A percentile compares a stretch with the other conserved stretches of the same genome.
phyloP scores from a whole-genome alignment of 1,140 invertebrate species.

The Lepidurus apus region DNA sequence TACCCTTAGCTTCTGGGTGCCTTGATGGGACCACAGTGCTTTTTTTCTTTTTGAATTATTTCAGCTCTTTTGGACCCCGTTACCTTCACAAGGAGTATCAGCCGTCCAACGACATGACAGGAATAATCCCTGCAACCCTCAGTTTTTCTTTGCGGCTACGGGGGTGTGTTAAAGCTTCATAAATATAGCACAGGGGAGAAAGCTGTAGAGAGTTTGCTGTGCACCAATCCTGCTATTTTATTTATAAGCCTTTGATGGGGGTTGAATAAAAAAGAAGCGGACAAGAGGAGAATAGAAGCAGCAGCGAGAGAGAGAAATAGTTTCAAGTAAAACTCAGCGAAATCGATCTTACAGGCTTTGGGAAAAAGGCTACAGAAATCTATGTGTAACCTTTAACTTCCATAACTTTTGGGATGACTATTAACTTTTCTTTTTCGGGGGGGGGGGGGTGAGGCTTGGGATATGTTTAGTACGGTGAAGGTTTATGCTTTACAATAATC shows the following conservation, averaged over 20 bases:
- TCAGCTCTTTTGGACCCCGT: no score
- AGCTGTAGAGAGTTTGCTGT: background rate
- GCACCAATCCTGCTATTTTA: background rate
- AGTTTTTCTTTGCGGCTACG: background rate
- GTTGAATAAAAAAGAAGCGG: background rate
- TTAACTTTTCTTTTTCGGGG: background rate
- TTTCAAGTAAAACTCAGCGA: background rate
- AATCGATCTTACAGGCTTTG: background rate
- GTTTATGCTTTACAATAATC: constrained; percentile 11
- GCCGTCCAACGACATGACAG: background rate
- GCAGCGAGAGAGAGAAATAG: background rate
- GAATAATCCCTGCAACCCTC: background rate
- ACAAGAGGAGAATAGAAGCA: background rate
- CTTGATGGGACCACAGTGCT: no score
- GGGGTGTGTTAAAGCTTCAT: constrained; percentile 14
- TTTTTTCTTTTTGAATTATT: no score
- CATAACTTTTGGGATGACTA: background rate
- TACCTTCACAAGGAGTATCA: background rate
- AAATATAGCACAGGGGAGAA: background rate
- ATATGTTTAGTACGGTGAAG: background rate
- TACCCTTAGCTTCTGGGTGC: no score
- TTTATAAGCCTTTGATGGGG: constrained; percentile 16
- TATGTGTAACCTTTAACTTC: background rate
- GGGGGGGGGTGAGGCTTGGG: background rate
- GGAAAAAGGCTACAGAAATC: background rate